Percentiles rank a stretch among this genome's conserved stretches.
phyloP scores from a whole-genome alignment of 2,797 vertebrate species.

The Synaphobranchus kaupii region DNA sequence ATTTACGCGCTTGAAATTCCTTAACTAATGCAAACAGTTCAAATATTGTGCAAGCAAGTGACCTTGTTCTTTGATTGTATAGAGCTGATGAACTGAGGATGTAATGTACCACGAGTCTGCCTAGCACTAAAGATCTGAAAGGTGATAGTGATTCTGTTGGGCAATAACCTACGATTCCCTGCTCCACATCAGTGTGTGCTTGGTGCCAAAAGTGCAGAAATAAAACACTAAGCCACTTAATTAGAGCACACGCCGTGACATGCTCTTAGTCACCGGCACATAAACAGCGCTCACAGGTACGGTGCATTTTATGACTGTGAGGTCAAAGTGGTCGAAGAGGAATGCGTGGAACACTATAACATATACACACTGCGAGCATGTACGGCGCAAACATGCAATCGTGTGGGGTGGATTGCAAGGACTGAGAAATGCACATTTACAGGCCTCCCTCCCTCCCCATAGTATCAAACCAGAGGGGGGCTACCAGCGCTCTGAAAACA shows the following conservation, averaged over 20 bases:
- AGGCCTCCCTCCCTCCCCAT: not conserved
- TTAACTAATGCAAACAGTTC: not conserved
- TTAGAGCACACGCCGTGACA: not conserved
- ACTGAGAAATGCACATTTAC: not conserved
- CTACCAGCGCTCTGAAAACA: not conserved
- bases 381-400: conserved; percentile 9
- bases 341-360: conserved; percentile 53
- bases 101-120: not conserved
- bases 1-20: conserved; percentile 19
- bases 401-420: conserved; percentile 26
- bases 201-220: not conserved
- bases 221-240: not conserved
- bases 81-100: not conserved
- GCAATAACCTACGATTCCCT: not conserved
- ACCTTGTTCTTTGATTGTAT: not conserved
- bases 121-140: not conserved
- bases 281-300: conserved; percentile 18
- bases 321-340: conserved; percentile 29
- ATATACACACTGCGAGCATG: conserved; percentile 8
- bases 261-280: not conserved
- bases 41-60: not conserved
- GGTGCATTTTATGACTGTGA: conserved; percentile 22
- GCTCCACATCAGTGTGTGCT: conserved; percentile 2
- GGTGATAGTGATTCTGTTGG: not conserved
- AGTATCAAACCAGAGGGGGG: not conserved